Conservation (phyloP, 2,797 vertebrate species). For the Manis javanica region DNA sequence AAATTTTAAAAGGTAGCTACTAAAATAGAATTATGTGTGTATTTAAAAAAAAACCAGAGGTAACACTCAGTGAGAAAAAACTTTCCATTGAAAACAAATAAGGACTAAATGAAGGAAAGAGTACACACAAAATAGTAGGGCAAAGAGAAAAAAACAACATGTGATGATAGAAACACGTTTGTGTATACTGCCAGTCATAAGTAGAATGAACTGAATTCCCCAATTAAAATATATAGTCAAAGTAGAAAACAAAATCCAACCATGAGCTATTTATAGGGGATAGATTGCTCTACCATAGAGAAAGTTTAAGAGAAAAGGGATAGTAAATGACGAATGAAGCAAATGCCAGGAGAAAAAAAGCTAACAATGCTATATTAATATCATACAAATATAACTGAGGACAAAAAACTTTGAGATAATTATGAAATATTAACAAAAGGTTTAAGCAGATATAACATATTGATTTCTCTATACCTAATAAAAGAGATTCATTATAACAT, state of each 20-base stretch:
- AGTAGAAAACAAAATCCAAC: background rate
- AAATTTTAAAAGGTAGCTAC: background rate
- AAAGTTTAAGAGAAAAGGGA: background rate
- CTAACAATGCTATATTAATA: background rate
- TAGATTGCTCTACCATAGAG: background rate
- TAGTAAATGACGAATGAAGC: background rate
- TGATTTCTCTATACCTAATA: background rate
- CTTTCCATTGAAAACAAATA: conserved; percentile 16
- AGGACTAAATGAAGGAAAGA: background rate
- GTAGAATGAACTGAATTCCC: background rate
- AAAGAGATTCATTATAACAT: background rate
- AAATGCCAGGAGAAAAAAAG: background rate
- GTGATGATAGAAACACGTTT: background rate
- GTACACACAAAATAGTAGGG: background rate
- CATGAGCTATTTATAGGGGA: background rate
- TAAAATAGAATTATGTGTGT: background rate
- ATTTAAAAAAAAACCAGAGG: background rate
- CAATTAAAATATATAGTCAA: background rate
- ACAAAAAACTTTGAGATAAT: background rate
- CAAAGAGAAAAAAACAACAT: background rate
- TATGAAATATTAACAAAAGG: background rate
- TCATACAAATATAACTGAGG: background rate
- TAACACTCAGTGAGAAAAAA: background rate
- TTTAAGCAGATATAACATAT: background rate
- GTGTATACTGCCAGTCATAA: background rate